Base-by-base conservation (phyloP, 2,797 vertebrate genomes). In the Apodemus agrarius region DNA sequence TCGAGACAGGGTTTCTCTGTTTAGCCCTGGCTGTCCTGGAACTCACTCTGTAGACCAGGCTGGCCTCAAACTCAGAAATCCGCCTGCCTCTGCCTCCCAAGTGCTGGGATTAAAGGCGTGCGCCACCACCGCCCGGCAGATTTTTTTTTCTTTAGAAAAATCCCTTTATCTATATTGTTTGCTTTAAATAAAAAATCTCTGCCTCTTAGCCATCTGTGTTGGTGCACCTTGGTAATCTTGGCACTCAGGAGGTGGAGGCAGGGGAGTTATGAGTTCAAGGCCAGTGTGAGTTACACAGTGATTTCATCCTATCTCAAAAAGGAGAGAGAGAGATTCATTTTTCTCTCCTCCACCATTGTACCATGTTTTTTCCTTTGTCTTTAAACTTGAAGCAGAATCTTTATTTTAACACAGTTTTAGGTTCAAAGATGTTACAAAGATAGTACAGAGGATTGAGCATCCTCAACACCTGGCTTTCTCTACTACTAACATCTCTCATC, bases 341-440 rank as follows among this genome's bases (percentile, higher is more conserved):
- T 57, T 34, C 74, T 90, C 31, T 90, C 29, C 29, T 91, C 90
- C 37, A 89, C 82, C 46, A 81, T 24, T 84, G 3, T 67, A 43
- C 63, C 65, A 72, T 82, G 67, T 89, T 95, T 80, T 92, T 21
- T 7, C 40, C 87, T 75, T 72, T 52, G 14, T 76, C 81, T 59
- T 94, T 90, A 59, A 84, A 87, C 61, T 65, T 84, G 40, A 46
- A 84, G 19, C 10, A 13, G 82, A 46, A 80, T 67, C 78, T 86
- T 90, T 81, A 91, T 74, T 87, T 93, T 92, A 54, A 12, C 84
- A 94, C 74, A 37, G 74, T 72, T 94, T 94, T 78, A 86, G 29
- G 93, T 49, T 95, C 79, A 91, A 29, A 97, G 92, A 94, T 93
- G 40, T 80, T 87, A n/a, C 34, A 92, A 91, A 95, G n/a, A 79